Base-by-base conservation (phyloP, 2,797 vertebrate species). In the Hippocampus kuda region DNA sequence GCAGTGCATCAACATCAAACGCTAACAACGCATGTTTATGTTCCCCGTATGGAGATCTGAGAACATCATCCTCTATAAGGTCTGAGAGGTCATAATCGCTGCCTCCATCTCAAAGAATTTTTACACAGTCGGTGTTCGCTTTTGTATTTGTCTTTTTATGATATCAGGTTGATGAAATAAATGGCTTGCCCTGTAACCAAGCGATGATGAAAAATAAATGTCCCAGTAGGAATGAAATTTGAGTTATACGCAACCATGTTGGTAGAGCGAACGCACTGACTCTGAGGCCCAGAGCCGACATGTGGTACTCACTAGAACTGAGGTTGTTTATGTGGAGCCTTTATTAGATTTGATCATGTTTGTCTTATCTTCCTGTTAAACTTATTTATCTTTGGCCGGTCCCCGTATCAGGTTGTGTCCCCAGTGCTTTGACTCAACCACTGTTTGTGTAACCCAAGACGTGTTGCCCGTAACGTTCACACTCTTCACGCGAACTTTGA, bases 281-380 rank as follows among this genome's bases (percentile, higher is more conserved):
- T 79, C 78, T 69, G 68, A 81, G 72, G 76, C 71, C 81, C 78
- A 70, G 66, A 68, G 71, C 74, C 66, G 74, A 88, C 90, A 90
- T 90, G 81, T 91, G 90, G 83, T 86, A 85, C 88, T 89, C 85
- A 87, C 86, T 86, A 83, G 81, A 80, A 83, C 84, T 90, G 88
- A 88, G 34, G 34, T 38, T 91, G 83, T 86, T 78, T 87, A 87
- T 88, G 78, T 84, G 66, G 69, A 80, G 72, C 71, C 67, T 70
- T 86, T 90, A 89, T 89, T 88, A 85, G 76, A 89, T 89, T 85
- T 84, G 70, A 84, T 87, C 86, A 81, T 88, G 89, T 89, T 88
- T 89, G 81, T 87, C 85, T 88, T 88, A 85, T 88, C 81, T 77
- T 81, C 79, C 80, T 84, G 65, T 72, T 66, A 65, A 69, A 79